These are phyloP conservation scores for Tridacna gigas DNA, from an alignment of 2,888 invertebrate genomes.

Conservation along the genomic window DNA sequence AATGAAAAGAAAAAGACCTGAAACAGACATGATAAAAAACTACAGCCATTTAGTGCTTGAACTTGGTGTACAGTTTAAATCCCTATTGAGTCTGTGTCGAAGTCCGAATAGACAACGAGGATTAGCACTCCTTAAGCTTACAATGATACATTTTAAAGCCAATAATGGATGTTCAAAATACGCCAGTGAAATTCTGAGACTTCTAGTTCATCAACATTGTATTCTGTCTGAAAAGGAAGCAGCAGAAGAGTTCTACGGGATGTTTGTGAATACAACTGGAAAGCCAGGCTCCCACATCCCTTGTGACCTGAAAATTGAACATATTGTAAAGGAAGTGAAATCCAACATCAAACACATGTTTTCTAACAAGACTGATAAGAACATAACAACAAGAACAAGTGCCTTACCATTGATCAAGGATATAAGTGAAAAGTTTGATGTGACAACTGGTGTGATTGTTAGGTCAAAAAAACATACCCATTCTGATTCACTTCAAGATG, in stretches of 20 bases:
- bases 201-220: slow-evolving; percentile 2
- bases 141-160: slow-evolving; percentile 19
- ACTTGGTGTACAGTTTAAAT: no score
- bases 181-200: slow-evolving; percentile 7
- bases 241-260: slow-evolving; percentile 16
- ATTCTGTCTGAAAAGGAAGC: slow-evolving; percentile 6
- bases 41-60: no score
- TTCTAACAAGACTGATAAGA: slow-evolving; percentile 9
- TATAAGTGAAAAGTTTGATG: no score
- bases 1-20: no score
- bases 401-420: no score
- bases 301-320: slow-evolving; percentile 10
- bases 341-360: slow-evolving; percentile 1
- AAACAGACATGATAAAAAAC: no score
- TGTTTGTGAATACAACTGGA: slow-evolving; percentile 27
- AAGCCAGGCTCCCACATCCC: slow-evolving; percentile 3
- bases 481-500: no score
- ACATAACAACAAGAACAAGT: no score
- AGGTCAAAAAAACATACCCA: no score
- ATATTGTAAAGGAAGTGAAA: slow-evolving; percentile 10
- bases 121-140: not conserved
- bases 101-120: no score
- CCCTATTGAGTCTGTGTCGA: no score
- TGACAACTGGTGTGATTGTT: no score
- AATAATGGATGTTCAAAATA: slow-evolving; percentile 15